Base-by-base conservation (phyloP, 2,113 vertebrate genomes). In the Vulpes lagopus region DNA sequence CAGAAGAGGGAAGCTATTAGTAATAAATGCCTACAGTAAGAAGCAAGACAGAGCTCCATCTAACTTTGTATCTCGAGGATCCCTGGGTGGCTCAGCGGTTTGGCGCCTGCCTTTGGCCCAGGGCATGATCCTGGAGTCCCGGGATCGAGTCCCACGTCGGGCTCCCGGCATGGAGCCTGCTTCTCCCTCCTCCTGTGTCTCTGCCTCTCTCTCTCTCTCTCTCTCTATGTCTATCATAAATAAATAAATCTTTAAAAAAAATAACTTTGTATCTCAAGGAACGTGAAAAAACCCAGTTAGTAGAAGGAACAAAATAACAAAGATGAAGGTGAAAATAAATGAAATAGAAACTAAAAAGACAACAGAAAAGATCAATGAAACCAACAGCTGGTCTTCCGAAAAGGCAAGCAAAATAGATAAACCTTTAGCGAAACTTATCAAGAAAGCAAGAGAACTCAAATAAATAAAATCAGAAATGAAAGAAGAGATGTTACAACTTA, bases 291-390 rank as follows among this genome's bases (percentile, higher is more conserved):
- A 51, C n/a, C 62, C n/a, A 23, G n/a, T 81, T 69, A 57, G 62
- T 16, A 57, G 78, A 69, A 91, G n/a, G n/a, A 91, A 69, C n/a
- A 27, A 59, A 91, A 57, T 69, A 80, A 91, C 74, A 90, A 91
- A 65, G 65, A 69, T n/a, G 10, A 65, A 59, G 53, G 15, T 53
- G 9, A 20, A 78, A 78, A 89, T 78, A 64, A 78, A n/a, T 51
- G 49, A 64, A 51, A 64, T 65, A 65, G 43, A 53, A 9, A 53
- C 74, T 65, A 79, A 90, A 90, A 79, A 27, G 32, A 55, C 62
- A 65, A 55, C 2, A 59, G 30, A 64, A 53, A 55, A 80, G 30
- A 30, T 65, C 16, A 30, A 91, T 91, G 78, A 65, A 91, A 38
- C 22, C 38, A 35, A 79, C 23, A 80, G 87, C 60, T 55, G 20